phyloP scores from a whole-genome alignment of 1,140 invertebrate species.

The Apis cerana region DNA sequence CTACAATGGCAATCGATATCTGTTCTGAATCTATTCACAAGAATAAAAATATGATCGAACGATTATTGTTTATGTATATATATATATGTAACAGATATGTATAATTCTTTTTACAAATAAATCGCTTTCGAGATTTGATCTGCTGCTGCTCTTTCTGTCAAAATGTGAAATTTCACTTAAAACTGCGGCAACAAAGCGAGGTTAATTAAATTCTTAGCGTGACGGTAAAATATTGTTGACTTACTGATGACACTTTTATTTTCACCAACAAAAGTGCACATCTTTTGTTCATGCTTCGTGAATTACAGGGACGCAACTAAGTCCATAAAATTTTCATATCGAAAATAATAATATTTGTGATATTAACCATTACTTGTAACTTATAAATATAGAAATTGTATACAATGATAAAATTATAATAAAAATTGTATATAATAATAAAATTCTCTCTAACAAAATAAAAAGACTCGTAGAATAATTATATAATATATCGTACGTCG shows the following conservation, averaged over 20 bases:
- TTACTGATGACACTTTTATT: slow-evolving; percentile 72
- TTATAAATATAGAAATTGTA: neutral
- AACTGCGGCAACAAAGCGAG: slow-evolving; percentile 4
- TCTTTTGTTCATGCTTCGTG: slow-evolving; percentile 66
- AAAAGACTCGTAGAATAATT: neutral
- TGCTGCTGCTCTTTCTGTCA: neutral
- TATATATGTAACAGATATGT: no score
- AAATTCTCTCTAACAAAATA: neutral
- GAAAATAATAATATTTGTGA: neutral
- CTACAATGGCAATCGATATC: neutral
- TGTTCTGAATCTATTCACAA: neutral
- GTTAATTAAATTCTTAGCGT: slow-evolving; percentile 54
- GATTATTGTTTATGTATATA: neutral
- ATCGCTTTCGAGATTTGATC: neutral
- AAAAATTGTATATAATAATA: neutral
- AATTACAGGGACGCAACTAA: slow-evolving; percentile 60
- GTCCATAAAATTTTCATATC: neutral
- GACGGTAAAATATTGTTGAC: slow-evolving; percentile 47
- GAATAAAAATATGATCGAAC: neutral
- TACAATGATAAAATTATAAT: neutral
- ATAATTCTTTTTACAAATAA: no score
- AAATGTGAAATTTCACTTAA: slow-evolving; percentile 8
- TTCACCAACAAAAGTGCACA: slow-evolving; percentile 62
- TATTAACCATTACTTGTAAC: no score
- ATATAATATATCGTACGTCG: rapidly evolving